Conservation (phyloP, 2,113 vertebrate species). For the Phyllostomus discolor region DNA sequence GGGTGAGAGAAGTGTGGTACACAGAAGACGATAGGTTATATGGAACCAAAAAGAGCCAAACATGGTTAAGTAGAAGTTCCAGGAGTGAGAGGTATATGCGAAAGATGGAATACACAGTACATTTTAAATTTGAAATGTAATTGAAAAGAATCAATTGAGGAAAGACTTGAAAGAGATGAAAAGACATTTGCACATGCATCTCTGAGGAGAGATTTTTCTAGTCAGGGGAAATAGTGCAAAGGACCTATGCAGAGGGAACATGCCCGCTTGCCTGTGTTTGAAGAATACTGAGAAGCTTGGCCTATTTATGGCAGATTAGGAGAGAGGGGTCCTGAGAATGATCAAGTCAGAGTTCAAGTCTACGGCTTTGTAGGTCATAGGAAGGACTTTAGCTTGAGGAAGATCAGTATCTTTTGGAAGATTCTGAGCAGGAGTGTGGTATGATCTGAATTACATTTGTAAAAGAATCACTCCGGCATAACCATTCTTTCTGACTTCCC, state of each 20-base stretch:
- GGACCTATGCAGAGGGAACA: neutral
- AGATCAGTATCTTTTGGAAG: neutral
- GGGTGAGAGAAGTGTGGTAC: neutral
- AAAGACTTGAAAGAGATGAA: neutral
- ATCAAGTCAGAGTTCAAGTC: neutral
- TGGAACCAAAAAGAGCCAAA: neutral
- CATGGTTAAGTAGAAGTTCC: neutral
- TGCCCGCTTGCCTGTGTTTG: neutral
- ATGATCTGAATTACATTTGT: neutral
- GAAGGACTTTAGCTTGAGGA: neutral
- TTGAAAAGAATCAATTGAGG: neutral
- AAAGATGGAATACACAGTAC: neutral
- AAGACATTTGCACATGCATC: neutral
- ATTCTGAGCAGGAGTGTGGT: neutral
- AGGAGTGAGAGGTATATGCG: neutral
- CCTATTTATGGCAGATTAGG: neutral
- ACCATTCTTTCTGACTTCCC: neutral
- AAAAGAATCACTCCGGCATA: neutral
- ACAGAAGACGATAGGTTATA: neutral
- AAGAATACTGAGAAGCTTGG: neutral
- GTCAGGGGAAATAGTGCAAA: neutral
- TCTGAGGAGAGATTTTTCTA: neutral
- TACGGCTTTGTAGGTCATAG: neutral
- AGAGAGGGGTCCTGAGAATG: neutral
- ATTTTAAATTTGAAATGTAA: neutral